Conservation (phyloP, 53 echinoderm and acorn worm genomes). For the Pentamera pediparva region DNA sequence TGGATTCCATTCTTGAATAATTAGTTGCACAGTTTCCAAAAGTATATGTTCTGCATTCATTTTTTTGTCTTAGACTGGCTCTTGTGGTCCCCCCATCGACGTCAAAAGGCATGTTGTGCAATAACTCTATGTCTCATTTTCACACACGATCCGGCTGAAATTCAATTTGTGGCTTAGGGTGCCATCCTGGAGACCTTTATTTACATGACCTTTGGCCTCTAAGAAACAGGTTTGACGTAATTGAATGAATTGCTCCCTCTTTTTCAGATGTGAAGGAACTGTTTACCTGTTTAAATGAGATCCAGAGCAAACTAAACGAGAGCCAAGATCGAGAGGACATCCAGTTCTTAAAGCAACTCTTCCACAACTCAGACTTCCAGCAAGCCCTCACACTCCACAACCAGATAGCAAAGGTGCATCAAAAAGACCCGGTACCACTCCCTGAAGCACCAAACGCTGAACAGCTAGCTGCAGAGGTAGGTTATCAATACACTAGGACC, state of each 20-base stretch:
- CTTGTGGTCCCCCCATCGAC: too few species aligned
- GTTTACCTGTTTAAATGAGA: constrained; percentile 49
- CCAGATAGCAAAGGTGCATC: constrained; percentile 67
- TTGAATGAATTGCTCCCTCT: not conserved
- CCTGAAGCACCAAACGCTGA: constrained; percentile 57
- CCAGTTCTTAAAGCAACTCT: constrained; percentile 71
- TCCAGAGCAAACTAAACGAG: constrained; percentile 59
- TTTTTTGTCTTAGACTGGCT: too few species aligned
- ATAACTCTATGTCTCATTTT: too few species aligned
- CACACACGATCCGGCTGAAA: too few species aligned
- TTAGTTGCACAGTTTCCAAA: too few species aligned
- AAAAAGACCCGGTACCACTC: constrained; percentile 55
- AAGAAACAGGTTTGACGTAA: not conserved
- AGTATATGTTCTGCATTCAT: too few species aligned
- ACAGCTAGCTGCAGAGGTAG: constrained; percentile 73
- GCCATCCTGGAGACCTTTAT: too few species aligned
- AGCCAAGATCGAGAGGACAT: constrained; percentile 55
- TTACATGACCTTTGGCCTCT: not conserved
- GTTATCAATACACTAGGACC: not conserved
- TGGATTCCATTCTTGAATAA: too few species aligned
- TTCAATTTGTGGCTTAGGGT: too few species aligned
- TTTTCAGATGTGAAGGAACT: constrained; percentile 52
- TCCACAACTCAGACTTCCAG: constrained; percentile 80
- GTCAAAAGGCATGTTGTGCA: too few species aligned
- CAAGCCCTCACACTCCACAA: constrained; percentile 84